Base-by-base conservation (phyloP, 2,113 vertebrate species). In the Hiodon tergisus region DNA sequence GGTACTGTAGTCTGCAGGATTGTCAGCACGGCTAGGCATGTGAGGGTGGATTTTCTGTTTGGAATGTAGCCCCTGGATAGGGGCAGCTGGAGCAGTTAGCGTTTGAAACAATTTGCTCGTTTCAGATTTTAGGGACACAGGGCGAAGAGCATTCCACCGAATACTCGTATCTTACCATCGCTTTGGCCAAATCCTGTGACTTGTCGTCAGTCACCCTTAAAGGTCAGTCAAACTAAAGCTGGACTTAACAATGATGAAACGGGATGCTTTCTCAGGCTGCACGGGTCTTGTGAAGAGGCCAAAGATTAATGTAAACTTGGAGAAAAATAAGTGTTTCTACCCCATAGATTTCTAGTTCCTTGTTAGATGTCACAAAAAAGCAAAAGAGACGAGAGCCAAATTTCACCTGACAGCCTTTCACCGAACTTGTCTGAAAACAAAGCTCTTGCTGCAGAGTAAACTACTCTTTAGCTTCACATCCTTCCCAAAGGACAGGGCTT, bases 371-470 rank as follows among this genome's bases (percentile, higher is more conserved):
- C 82, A 81, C 79, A 81, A 78, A 75, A 77, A 79, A 84, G 80
- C 79, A 83, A 81, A 81, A 78, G 80, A 78, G 81, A 83, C 77
- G 67, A 82, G 78, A 82, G 77, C 47, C 80, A 79, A 86, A 88
- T 90, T 87, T 86, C 86, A 83, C 84, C 84, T 67, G 89, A 86
- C 87, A 86, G 86, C 81, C 79, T 88, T 83, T 79, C 79, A 57
- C 83, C 85, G 87, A 87, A 87, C 88, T 88, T 88, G 85, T 81
- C 78, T 83, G 78, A 80, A 87, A 86, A 85, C 75, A 82, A 31
- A 31, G 81, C 77, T 86, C 82, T 81, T 80, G 79, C 85, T 80
- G 48, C 70, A 53, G 60, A 72, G 72, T 80, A 74, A 79, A 73
- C 70, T 62, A 69, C 8, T 69, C 78, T 70, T 51, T 73, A 72